Evolutionary conservation across 1,140 invertebrate genomes (phyloP), one percentile per base, ranked within the genome.

Genomic region (Mactra quadrangularis): DNA sequence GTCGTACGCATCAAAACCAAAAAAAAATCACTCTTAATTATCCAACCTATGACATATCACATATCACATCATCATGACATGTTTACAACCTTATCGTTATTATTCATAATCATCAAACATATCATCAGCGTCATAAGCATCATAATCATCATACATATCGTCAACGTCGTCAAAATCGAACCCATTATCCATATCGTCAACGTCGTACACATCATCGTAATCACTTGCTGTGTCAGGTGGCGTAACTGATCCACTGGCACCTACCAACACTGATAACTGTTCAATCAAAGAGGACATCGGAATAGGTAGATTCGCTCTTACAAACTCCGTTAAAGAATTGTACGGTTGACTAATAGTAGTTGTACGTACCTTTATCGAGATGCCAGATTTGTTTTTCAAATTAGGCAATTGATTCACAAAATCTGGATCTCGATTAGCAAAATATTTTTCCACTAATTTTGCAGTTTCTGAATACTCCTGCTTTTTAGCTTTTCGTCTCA

Each of bases 351-450:
- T 15, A 15, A 7, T 41, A 41, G 38, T 41, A 41, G 15, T 15
- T 41, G 15, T 7, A 41, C 6, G 38, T 7, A 41, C 38, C 15
- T 15, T 59, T 6, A 59, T 31, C 3, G 11, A 9, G 6, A 59
- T 29, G 22, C 55, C 55, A 31, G 55, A 15, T 59, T 59, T 59
- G 27, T 59, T 59, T 25, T 17, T 59, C 55, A 59, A 59, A 1
- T 25, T 59, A 3, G 55, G 55, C 17, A 59, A 59, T 31, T 31
- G 22, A 6, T 31, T 9, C 29, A 17, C 55, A 31, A 59, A 59
- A 4, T 59, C 55, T 3, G 55, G 55, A 17, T 31, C n/a, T 27
- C 11, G 29, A 27, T 31, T 27, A 31, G 22, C 4, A 25, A 59
- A 25, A 13, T 25, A 15, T 31, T 59, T n/a, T 27, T 59, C 55